Base-by-base conservation (phyloP, 2,888 invertebrate species). In the Drosophila affinis region DNA sequence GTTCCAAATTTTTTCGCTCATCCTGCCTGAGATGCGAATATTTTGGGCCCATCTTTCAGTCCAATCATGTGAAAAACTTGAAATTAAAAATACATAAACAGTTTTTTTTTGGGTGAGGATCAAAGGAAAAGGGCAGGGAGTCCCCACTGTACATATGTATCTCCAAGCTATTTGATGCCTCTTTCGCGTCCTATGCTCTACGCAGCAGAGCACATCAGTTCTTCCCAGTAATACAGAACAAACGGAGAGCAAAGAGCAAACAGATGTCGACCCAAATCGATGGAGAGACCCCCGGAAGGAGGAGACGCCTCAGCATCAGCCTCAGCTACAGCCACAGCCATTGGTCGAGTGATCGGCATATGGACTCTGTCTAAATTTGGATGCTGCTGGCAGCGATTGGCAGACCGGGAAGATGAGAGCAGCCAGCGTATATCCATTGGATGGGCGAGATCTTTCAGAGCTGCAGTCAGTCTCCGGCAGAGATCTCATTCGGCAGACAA, bases 401-500 rank as follows among this genome's bases (percentile, higher is more conserved):
- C 48, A 39, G 63, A 44, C n/a, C 7, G 39, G 39, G 14, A 14
- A 21, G 18, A 12, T 14, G 44, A 29, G 48, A 54, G 61, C 60
- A 18, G 24, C 34, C 12, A 12, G 12, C 2, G 34, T 9, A 12
- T 12, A 34, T 34, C 45, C 17, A 29, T 47, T 55, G 64, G 44
- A 49, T 9, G 44, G 18, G 3, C 32, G 46, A 69, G 79, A 78
- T 81, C 70, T 71, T 14, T 58, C 24, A 34, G 62, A 45, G 52
- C 52, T 51, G n/a, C 46, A 21, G 45, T 17, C 21, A 34, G 24
- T 17, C n/a, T 12, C 10, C 67, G 47, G 10, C 17, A 21, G 14
- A 17, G 17, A 14, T 60, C 76, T 90, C 88, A 90, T 90, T 91
- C 88, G 89, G 84, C 75, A 76, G 81, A 72, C 75, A 72, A 82